Conservation (phyloP, 1,140 invertebrate species). For the Zeugodacus cucurbitae region DNA sequence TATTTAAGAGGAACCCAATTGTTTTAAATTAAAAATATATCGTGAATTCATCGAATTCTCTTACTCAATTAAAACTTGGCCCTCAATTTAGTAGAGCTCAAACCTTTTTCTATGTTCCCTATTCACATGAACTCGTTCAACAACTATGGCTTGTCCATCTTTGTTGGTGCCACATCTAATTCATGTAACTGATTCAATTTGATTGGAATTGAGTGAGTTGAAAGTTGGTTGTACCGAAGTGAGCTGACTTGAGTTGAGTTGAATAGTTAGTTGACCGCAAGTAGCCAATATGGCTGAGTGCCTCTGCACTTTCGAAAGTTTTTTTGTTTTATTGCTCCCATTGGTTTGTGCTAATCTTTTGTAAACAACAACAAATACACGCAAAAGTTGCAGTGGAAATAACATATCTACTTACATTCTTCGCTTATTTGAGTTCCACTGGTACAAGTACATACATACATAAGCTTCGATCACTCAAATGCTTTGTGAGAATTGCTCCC, state of each 20-base stretch:
- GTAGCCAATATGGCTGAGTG: slow-evolving; percentile 12
- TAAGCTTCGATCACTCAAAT: background rate
- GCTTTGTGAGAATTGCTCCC: no score
- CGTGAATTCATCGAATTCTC: no score
- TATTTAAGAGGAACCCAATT: no score
- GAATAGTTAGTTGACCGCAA: background rate
- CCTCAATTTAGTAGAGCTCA: no score
- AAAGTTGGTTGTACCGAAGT: background rate
- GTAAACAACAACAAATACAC: background rate
- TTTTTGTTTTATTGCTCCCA: background rate
- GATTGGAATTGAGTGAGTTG: background rate
- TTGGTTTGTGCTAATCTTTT: background rate
- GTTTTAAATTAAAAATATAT: no score
- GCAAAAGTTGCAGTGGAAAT: background rate
- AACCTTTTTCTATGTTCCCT: background rate
- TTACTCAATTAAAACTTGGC: no score
- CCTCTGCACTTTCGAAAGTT: background rate
- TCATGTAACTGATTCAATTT: background rate
- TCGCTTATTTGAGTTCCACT: background rate
- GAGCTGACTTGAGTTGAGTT: background rate
- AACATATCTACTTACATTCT: background rate
- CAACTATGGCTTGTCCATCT: background rate
- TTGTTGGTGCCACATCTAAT: background rate
- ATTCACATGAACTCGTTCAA: no score
- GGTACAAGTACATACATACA: background rate